Percentiles rank a stretch among this genome's conserved stretches.
phyloP scores from a whole-genome alignment of 2,888 invertebrate species.

The Cetonia aurata region DNA sequence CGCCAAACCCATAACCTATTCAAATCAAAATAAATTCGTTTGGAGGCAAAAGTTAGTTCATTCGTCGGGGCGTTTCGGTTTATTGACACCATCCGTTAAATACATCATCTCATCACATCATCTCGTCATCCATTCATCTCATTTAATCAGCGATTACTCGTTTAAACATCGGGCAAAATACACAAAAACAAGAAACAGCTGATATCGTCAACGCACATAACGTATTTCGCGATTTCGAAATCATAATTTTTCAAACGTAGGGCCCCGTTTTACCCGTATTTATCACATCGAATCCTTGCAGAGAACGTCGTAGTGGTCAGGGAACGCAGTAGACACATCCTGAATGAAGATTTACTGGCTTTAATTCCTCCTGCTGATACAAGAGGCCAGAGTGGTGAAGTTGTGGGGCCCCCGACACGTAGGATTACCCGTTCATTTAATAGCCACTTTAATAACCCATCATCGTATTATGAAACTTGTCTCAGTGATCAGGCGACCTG shows the following conservation, averaged over 20 bases:
- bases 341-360: slow-evolving; percentile 27
- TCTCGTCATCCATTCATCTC: slow-evolving; percentile 35
- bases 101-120: slow-evolving; percentile 25
- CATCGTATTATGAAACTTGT: slow-evolving; percentile 21
- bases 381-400: neutral
- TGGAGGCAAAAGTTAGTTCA: slow-evolving; percentile 35
- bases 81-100: slow-evolving; percentile 29
- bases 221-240: slow-evolving; percentile 14
- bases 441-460: neutral
- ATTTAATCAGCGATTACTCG: slow-evolving; percentile 23
- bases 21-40: slow-evolving; percentile 36
- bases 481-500: slow-evolving; percentile 17
- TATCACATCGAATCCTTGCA: slow-evolving; percentile 7
- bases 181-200: slow-evolving; percentile 33
- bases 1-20: slow-evolving; percentile 43
- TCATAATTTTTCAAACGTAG: slow-evolving; percentile 1
- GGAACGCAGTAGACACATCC: slow-evolving; percentile 16
- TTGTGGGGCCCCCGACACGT: neutral
- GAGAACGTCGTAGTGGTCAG: neutral
- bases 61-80: slow-evolving; percentile 35
- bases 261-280: neutral
- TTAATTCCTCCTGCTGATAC: slow-evolving; percentile 25
- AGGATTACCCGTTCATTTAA: slow-evolving; percentile 9
- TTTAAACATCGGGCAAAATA: neutral
- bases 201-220: slow-evolving; percentile 19